These are phyloP conservation scores for Eristalis intricaria DNA, from an alignment of 2,888 invertebrate species.

Conservation along the genomic window DNA sequence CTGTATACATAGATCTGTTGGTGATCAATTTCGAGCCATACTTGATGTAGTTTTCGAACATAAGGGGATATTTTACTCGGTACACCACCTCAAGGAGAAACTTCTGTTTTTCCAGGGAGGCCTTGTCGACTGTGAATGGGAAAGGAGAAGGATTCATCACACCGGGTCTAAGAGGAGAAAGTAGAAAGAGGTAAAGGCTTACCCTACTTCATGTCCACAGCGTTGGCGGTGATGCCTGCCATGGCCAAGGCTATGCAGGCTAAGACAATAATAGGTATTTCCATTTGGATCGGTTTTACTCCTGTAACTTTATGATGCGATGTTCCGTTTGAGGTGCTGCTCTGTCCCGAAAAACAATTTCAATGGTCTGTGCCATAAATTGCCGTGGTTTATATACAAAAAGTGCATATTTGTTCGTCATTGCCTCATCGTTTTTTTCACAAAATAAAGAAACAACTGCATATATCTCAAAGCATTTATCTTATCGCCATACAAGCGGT, in stretches of 20 bases:
- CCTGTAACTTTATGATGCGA: conserved; percentile 68
- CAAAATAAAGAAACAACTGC: too few relatives aligned
- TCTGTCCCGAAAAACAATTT: conserved; percentile 32
- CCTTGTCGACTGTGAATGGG: conserved; percentile 73
- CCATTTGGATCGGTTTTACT: conserved; percentile 76
- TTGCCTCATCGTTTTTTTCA: too few relatives aligned
- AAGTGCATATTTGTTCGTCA: not conserved
- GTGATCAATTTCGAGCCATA: conserved; percentile 72
- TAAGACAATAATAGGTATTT: conserved; percentile 76
- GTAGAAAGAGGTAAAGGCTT: not conserved
- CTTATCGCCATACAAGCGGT: too few relatives aligned
- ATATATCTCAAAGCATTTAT: too few relatives aligned
- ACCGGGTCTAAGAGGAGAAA: too few relatives aligned
- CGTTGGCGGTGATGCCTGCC: conserved; percentile 74
- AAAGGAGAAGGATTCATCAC: not conserved
- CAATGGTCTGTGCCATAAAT: conserved; percentile 32
- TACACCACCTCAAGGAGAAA: conserved; percentile 77
- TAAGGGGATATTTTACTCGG: conserved; percentile 75
- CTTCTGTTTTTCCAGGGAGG: conserved; percentile 75
- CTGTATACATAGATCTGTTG: conserved; percentile 75
- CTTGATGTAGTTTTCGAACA: conserved; percentile 78
- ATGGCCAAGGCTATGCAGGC: conserved; percentile 77
- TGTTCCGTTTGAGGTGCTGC: conserved; percentile 68
- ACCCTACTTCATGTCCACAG: conserved; percentile 20
- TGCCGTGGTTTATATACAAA: conserved; percentile 36